Evolutionary conservation across 1,140 invertebrate genomes (phyloP).

Genomic region (Pogonus chalceus): DNA sequence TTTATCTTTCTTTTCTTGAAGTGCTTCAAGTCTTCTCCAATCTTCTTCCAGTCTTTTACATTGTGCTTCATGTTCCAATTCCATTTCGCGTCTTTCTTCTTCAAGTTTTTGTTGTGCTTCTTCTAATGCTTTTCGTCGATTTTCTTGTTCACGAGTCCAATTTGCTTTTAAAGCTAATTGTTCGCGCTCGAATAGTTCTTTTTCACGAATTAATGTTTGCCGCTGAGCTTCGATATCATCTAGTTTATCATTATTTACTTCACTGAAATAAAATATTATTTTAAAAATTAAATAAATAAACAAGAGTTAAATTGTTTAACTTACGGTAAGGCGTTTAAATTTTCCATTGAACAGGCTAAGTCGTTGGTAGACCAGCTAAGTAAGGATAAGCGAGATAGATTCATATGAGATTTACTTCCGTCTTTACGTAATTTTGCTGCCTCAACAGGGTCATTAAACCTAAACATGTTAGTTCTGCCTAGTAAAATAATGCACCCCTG

Average conservation of each 20-base stretch:
- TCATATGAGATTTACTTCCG: constrained; percentile 54
- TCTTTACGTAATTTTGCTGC: constrained; percentile 72
- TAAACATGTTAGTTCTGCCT: constrained; percentile 84
- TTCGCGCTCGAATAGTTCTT: constrained; percentile 37
- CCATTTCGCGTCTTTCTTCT: constrained; percentile 42
- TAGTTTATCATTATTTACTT: constrained; percentile 39
- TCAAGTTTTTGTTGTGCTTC: constrained; percentile 30
- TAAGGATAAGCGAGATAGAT: constrained; percentile 72
- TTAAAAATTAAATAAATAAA: constrained; percentile 14
- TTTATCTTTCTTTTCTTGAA: constrained; percentile 41
- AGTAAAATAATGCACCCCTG: constrained; percentile 68
- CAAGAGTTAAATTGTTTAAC: constrained; percentile 6
- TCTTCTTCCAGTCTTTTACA: constrained; percentile 30
- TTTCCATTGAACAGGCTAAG: constrained; percentile 67
- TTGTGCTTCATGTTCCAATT: constrained; percentile 47
- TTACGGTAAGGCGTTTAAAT: constrained; percentile 31
- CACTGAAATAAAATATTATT: constrained; percentile 26
- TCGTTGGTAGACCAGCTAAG: constrained; percentile 76
- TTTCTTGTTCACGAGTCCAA: constrained; percentile 17
- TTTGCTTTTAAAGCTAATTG: constrained; percentile 27
- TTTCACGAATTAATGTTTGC: constrained; percentile 40
- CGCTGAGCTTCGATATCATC: constrained; percentile 42
- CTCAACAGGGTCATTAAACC: constrained; percentile 79
- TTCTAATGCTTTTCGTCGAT: constrained; percentile 24
- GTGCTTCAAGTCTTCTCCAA: constrained; percentile 34